phyloP scores from a whole-genome alignment of 35 echinoderm and acorn worm genomes.

The Nesometra sesokonis region DNA sequence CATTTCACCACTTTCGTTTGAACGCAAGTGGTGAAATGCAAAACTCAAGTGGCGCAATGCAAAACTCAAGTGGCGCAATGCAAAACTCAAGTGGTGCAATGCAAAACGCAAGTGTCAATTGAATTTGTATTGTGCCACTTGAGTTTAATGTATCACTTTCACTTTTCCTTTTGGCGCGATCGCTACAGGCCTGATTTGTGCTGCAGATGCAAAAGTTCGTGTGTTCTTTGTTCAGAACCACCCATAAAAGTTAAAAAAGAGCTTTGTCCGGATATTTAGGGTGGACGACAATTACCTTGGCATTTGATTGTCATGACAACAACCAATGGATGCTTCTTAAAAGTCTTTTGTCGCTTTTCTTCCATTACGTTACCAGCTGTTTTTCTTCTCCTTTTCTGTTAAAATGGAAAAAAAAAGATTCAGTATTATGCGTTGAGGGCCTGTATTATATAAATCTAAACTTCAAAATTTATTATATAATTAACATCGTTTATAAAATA shows the following conservation, averaged over 20 bases:
- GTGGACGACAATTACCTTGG: conserved; percentile 50
- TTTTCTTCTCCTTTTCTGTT: conserved; percentile 85
- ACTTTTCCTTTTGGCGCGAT: no score
- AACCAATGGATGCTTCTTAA: conserved; percentile 78
- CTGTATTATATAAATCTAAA: neutral
- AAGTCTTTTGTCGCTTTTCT: conserved; percentile 58
- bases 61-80: no score
- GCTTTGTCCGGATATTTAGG: neutral
- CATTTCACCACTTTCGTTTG: no score
- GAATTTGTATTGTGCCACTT: no score
- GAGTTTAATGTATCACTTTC: no score
- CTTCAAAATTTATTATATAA: neutral
- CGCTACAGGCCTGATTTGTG: no score
- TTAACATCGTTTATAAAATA: neutral
- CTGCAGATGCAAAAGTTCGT: neutral
- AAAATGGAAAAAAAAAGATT: neutral
- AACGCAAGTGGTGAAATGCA: no score
- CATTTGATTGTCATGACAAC: conserved; percentile 66
- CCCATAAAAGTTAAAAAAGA: neutral
- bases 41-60: no score
- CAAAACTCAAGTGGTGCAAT: no score
- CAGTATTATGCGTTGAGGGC: neutral
- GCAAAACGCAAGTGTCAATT: no score
- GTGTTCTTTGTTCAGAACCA: neutral
- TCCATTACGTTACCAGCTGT: conserved; percentile 66